These are phyloP conservation scores for Vespertilio murinus DNA, from an alignment of 2,797 vertebrate species.

Conservation along the genomic window DNA sequence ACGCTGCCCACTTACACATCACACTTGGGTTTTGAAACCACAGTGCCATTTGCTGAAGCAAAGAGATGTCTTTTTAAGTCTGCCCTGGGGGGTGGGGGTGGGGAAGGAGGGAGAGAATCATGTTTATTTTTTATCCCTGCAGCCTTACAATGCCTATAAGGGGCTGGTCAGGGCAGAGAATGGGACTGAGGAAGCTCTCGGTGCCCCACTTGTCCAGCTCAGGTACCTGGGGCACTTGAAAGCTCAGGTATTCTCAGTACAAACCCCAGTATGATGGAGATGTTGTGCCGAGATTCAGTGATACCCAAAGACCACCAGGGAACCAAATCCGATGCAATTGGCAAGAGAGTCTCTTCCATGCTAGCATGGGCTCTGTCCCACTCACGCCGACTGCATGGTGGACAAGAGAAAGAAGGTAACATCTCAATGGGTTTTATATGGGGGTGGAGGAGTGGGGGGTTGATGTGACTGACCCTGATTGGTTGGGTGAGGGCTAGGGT, in stretches of 20 bases:
- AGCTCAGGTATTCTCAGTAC: neutral
- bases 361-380: too few relatives aligned
- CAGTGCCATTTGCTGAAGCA: slow-evolving; percentile 72
- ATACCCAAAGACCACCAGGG: too few relatives aligned
- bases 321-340: too few relatives aligned
- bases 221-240: neutral
- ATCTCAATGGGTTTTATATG: too few relatives aligned
- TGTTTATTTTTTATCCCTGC: slow-evolving; percentile 3
- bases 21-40: slow-evolving; percentile 69
- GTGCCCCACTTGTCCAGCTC: neutral
- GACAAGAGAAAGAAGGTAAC: too few relatives aligned
- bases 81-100: neutral
- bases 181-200: neutral
- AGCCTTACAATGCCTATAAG: neutral
- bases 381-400: too few relatives aligned
- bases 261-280: neutral
- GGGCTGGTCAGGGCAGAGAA: neutral
- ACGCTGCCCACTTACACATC: slow-evolving; percentile 37
- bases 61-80: slow-evolving; percentile 49
- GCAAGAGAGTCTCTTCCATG: too few relatives aligned
- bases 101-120: neutral
- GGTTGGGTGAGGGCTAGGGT: too few relatives aligned
- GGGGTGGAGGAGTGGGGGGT: too few relatives aligned
- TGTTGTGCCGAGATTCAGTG: too few relatives aligned
- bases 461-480: too few relatives aligned